Conservation (phyloP, 2,113 vertebrate species). For the Haemorhous mexicanus region DNA sequence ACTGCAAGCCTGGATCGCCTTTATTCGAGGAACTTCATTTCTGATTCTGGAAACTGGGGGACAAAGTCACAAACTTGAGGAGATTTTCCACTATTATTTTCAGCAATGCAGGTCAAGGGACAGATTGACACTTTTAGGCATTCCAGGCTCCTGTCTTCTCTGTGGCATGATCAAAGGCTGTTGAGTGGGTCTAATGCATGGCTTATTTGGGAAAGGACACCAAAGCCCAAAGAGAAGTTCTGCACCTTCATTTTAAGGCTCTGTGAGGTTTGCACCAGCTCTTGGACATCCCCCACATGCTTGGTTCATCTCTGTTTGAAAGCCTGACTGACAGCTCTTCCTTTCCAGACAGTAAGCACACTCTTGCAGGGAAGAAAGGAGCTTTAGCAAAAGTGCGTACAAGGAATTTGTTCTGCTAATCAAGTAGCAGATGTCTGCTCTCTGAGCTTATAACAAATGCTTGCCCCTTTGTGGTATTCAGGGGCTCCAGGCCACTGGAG, state of each 20-base stretch:
- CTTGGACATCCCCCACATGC: background rate
- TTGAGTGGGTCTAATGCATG: background rate
- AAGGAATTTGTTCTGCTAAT: slow-evolving; percentile 16
- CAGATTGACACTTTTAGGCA: background rate
- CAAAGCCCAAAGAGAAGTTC: background rate
- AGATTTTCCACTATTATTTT: background rate
- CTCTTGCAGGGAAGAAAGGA: background rate
- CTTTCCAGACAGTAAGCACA: background rate
- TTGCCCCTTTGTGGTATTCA: background rate
- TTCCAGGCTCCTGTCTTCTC: background rate
- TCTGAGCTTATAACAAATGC: background rate
- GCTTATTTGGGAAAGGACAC: background rate
- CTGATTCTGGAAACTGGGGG: background rate
- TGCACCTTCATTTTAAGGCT: background rate
- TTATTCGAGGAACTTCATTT: background rate
- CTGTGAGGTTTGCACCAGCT: background rate
- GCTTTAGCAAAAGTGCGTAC: background rate
- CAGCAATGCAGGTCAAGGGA: background rate
- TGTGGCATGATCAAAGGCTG: background rate
- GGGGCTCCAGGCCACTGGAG: background rate
- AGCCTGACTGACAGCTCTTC: background rate
- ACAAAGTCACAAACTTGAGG: background rate
- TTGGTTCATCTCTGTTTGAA: background rate
- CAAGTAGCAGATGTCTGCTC: background rate
- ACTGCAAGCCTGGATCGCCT: background rate